Evolutionary conservation across 1,140 invertebrate genomes (phyloP), one percentile per base, ranked within the genome.

Genomic region (Mamestra configurata): DNA sequence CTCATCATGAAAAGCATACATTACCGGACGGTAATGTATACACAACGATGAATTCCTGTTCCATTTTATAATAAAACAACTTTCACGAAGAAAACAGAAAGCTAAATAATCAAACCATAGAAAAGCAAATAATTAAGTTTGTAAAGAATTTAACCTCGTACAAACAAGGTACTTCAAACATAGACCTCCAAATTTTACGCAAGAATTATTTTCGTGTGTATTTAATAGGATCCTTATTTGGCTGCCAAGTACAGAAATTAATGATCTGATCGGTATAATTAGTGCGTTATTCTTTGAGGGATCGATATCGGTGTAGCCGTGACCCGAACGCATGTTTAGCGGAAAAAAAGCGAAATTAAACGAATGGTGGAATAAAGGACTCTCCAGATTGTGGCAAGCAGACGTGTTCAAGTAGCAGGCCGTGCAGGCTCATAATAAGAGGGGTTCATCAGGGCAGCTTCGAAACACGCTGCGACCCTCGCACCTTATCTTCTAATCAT

Each of bases 381-480:
- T 79, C 61, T 84, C 61, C 70, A 85, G 80, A 82, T 83, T 78
- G 83, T 81, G 82, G 83, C 77, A 83, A 84, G 84, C 86, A 87
- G 81, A 89, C 90, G 90, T 92, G 90, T 90, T 90, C 83, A 90
- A 92, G 90, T 88, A 83, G 76, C 89, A 79, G 80, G 75, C 43
- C 89, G 90, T 90, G 90, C 85, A 82, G 77, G 81, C 82, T 84
- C 89, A 90, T 92, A 90, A 92, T 90, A 90, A 90, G 89, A 79
- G 84, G 84, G 86, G 76, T 85, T 79, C 79, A 82, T 84, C 80
- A 80, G 75, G 71, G 78, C 49, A 40, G 68, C 40, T 79, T 77
- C 81, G 61, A 37, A 70, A 77, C 72, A 73, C 40, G 24, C 59
- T 68, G 55, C 64, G 70, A 72, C 78, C 79, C 83, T 78, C 71